These are phyloP conservation scores for Acleris sparsana DNA, from an alignment of 2,888 invertebrate species.

Conservation along the genomic window DNA sequence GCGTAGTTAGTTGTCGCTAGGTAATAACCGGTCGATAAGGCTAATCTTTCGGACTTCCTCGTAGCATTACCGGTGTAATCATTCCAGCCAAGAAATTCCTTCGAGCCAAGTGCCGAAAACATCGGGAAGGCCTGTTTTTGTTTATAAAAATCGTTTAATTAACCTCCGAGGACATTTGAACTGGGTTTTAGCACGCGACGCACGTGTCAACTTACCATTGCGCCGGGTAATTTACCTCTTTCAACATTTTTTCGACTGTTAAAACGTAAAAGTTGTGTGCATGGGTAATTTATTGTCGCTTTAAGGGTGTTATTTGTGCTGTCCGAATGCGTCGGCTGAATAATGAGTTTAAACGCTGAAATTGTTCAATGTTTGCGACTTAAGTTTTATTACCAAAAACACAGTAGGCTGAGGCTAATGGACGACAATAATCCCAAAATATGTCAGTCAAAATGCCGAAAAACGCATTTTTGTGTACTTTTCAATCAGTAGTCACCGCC, in stretches of 20 bases:
- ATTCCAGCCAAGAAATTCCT: conserved; percentile 36
- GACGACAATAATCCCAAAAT: no score
- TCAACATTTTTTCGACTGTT: conserved; percentile 31
- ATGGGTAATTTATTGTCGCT: conserved; percentile 29
- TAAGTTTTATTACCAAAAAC: conserved; percentile 2
- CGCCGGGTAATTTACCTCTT: conserved; percentile 28
- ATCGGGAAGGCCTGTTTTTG: conserved; percentile 46
- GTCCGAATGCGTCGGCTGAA: conserved; percentile 7
- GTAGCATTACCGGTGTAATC: conserved; percentile 21
- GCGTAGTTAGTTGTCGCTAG: conserved; percentile 4
- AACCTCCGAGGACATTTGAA: conserved; percentile 48
- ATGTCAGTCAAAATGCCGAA: no score
- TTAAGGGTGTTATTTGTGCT: conserved; percentile 28
- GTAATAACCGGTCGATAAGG: conserved; percentile 18
- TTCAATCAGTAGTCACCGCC: no score
- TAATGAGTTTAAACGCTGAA: conserved; percentile 21
- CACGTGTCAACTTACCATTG: conserved; percentile 39
- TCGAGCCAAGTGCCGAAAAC: conserved; percentile 44
- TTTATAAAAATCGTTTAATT: conserved; percentile 58
- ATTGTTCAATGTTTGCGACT: conserved; percentile 13
- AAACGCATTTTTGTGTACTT: no score
- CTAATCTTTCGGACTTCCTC: conserved; percentile 12
- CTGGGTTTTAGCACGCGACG: conserved; percentile 47
- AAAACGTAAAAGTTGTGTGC: conserved; percentile 29
- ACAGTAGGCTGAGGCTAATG: no score